phyloP scores from a whole-genome alignment of 1,140 invertebrate genomes.

The Pseudomyrmex cubaensis region DNA sequence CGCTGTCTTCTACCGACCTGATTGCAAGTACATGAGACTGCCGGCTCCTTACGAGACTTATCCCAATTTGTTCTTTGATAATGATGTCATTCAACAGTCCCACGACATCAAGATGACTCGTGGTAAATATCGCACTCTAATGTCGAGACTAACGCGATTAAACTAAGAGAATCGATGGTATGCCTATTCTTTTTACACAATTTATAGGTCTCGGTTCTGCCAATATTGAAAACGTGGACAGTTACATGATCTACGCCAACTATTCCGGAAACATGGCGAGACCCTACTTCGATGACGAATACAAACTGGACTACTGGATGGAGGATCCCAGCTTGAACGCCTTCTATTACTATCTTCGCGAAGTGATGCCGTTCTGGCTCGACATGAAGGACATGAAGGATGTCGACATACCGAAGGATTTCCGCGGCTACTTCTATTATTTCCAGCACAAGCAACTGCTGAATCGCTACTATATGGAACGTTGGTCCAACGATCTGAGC shows the following conservation, averaged over 20 bases:
- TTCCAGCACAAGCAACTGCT: conserved; percentile 87
- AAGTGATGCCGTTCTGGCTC: conserved; percentile 89
- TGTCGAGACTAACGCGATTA: too few relatives aligned
- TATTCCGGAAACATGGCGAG: conserved; percentile 76
- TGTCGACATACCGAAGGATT: conserved; percentile 84
- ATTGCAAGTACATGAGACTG: conserved; percentile 87
- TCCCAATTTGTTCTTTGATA: conserved; percentile 88
- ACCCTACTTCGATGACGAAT: conserved; percentile 85
- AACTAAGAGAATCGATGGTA: too few relatives aligned
- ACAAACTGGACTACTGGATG: conserved; percentile 89
- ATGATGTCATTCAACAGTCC: conserved; percentile 87
- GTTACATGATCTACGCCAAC: conserved; percentile 80
- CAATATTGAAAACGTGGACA: conserved; percentile 72
- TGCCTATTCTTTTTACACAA: background rate
- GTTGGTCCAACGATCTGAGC: conserved; percentile 87
- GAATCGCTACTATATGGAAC: conserved; percentile 89
- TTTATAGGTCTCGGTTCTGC: conserved; percentile 15
- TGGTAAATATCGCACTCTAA: conserved; percentile 62
- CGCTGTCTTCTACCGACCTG: conserved; percentile 87
- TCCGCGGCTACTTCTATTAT: conserved; percentile 87
- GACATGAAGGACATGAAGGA: conserved; percentile 85
- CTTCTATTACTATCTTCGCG: conserved; percentile 90
- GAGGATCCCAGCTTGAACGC: conserved; percentile 90
- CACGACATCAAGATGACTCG: conserved; percentile 86
- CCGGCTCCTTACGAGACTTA: conserved; percentile 90